Percentiles rank a stretch among this genome's conserved stretches.
phyloP scores from a whole-genome alignment of 2,888 invertebrate species.

The Melolontha melolontha region DNA sequence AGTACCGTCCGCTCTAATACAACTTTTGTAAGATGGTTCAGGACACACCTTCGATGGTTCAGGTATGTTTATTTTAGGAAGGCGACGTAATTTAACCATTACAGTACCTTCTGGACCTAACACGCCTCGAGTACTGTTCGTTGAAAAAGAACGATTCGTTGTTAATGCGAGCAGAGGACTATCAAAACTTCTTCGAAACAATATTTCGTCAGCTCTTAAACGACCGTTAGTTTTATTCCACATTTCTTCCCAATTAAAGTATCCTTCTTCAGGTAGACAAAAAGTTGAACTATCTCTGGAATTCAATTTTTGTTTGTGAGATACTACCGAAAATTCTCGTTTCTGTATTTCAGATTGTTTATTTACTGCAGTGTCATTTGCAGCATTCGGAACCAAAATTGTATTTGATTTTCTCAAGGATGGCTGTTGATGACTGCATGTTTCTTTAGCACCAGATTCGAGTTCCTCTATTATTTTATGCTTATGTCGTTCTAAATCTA shows the following conservation, averaged over 20 bases:
- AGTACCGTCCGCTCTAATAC: constrained; percentile 45
- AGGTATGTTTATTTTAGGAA: constrained; percentile 40
- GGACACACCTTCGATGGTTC: constrained; percentile 36
- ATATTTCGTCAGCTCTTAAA: neutral
- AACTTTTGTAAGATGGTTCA: neutral
- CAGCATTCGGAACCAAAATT: neutral
- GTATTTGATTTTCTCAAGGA: neutral
- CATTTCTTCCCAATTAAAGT: neutral
- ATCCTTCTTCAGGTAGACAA: neutral
- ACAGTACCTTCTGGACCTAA: constrained; percentile 42
- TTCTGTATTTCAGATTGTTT: constrained; percentile 15
- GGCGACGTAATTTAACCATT: constrained; percentile 42
- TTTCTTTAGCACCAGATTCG: neutral
- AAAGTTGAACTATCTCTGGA: neutral
- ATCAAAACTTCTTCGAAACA: neutral
- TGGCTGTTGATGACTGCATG: neutral
- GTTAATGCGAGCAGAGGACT: neutral
- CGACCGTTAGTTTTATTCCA: constrained; percentile 10
- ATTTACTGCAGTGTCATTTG: neutral
- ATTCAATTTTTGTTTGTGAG: neutral
- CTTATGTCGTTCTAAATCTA: neutral
- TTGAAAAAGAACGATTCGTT: constrained; percentile 13
- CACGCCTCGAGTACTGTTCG: constrained; percentile 31
- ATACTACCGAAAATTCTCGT: constrained; percentile 3
- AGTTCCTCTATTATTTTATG: neutral